Conservation (phyloP, 92 coral and sea anemone genomes). For the Umimayanthus chanpuru region DNA sequence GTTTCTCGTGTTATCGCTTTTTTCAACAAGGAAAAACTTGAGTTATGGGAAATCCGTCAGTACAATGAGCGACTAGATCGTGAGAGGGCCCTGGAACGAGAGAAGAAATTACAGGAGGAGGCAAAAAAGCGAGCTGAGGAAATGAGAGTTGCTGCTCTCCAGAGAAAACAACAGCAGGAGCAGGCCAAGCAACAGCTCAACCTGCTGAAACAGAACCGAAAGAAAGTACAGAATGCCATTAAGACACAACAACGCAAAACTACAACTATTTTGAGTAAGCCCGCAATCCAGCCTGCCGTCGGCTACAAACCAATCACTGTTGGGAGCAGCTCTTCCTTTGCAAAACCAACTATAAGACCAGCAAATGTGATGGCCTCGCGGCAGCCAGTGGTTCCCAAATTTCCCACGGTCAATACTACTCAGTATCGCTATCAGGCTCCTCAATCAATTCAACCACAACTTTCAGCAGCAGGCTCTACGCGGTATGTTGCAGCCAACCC, state of each 20-base stretch:
- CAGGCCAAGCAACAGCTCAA: slow-evolving; percentile 93
- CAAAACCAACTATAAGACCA: slow-evolving; percentile 26
- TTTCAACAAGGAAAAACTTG: slow-evolving; percentile 79
- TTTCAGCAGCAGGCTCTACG: not conserved
- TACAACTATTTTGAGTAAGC: slow-evolving; percentile 40
- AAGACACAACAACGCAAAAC: slow-evolving; percentile 81
- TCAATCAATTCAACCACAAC: slow-evolving; percentile 16
- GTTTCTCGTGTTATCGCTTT: not conserved
- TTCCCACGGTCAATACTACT: slow-evolving; percentile 15
- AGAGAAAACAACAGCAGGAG: slow-evolving; percentile 91
- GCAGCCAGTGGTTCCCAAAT: slow-evolving; percentile 35
- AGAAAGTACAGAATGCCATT: slow-evolving; percentile 94
- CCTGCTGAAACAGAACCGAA: slow-evolving; percentile 83
- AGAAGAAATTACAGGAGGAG: slow-evolving; percentile 90
- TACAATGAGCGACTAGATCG: slow-evolving; percentile 94
- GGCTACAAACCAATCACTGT: slow-evolving; percentile 32
- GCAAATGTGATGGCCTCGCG: slow-evolving; percentile 9
- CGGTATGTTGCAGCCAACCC: slow-evolving; percentile 25
- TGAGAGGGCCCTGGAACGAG: slow-evolving; percentile 90
- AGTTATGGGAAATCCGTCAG: slow-evolving; percentile 98
- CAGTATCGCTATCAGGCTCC: slow-evolving; percentile 27
- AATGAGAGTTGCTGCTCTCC: slow-evolving; percentile 81
- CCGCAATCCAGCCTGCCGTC: slow-evolving; percentile 41
- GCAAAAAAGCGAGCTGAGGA: slow-evolving; percentile 84
- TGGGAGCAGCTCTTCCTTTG: not conserved